Conservation (phyloP, 2,888 invertebrate species). For the Tolmerus cingulatus region DNA sequence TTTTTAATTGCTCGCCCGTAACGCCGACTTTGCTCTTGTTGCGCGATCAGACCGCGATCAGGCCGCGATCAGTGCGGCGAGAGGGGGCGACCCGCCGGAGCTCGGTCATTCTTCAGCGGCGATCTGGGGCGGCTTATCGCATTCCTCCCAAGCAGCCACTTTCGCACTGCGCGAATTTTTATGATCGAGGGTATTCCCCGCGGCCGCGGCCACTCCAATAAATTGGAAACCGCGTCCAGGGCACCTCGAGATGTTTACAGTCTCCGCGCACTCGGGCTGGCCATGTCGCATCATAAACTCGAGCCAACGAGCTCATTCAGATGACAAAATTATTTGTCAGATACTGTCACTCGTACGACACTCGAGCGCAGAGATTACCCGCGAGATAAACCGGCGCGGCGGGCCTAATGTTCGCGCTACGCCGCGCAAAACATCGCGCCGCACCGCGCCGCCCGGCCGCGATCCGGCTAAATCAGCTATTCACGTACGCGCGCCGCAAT, state of each 20-base stretch:
- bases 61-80: neutral
- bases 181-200: neutral
- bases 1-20: conserved; percentile 23
- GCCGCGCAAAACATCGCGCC: neutral
- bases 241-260: neutral
- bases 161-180: neutral
- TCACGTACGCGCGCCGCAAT: conserved; percentile 23
- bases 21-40: neutral
- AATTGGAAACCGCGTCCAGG: neutral
- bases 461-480: conserved; percentile 3
- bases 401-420: neutral
- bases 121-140: neutral
- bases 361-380: conserved; percentile 20
- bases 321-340: conserved; percentile 49
- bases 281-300: neutral
- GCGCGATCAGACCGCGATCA: neutral
- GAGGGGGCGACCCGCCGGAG: neutral
- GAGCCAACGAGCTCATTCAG: conserved; percentile 15
- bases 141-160: neutral
- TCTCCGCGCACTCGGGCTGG: neutral
- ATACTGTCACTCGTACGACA: conserved; percentile 29
- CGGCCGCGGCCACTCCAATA: neutral
- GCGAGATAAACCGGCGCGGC: neutral
- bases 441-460: neutral
- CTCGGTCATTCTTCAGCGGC: neutral